Evolutionary conservation across 2,888 invertebrate genomes (phyloP).

Genomic region (Bellardia pandia): DNA sequence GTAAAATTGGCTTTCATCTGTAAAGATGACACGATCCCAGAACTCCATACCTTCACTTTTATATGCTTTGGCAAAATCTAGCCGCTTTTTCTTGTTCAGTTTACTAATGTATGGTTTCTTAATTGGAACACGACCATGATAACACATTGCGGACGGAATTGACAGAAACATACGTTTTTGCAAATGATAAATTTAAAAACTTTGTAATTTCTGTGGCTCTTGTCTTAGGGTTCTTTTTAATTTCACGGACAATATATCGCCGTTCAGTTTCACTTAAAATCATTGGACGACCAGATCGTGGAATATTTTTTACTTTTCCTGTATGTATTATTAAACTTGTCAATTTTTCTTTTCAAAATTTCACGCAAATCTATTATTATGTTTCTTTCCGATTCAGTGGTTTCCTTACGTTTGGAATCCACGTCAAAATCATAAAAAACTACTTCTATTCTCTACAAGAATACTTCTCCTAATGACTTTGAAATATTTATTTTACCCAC

Average conservation of each 20-base stretch:
- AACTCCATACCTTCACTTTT: background rate
- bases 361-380: background rate
- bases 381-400: background rate
- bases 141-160: background rate
- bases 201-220: no score
- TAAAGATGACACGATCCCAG: background rate
- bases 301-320: no score
- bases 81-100: no score
- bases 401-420: conserved; percentile 3
- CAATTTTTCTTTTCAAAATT: no score
- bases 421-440: background rate
- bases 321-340: no score
- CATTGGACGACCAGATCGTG: no score
- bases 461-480: conserved; percentile 5
- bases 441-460: background rate
- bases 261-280: no score
- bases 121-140: background rate
- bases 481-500: background rate
- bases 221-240: background rate
- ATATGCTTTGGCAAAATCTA: no score
- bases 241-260: no score
- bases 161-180: background rate
- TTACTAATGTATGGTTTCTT: background rate
- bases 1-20: no score
- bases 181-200: no score